Base-by-base conservation (phyloP, 2,113 vertebrate species). In the Saimiri boliviensis region DNA sequence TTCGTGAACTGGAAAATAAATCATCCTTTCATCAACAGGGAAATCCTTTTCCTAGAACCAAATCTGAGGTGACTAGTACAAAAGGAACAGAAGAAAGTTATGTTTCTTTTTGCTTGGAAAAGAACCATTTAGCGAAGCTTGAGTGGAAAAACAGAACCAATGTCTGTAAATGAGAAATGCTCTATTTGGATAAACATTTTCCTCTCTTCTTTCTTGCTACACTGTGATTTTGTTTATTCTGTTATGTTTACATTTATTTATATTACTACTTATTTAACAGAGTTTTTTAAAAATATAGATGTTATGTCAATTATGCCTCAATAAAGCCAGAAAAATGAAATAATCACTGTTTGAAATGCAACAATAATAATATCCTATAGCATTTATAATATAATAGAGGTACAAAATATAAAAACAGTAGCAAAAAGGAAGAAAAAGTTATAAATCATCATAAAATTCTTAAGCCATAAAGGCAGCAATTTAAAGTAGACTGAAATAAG, bases 11-110 rank as follows among this genome's bases (percentile, higher is more conserved):
- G 40, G 37, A 93, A 93, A 70, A 89, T 95, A 49, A 91, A 89
- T 71, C 76, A 90, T 86, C 81, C 88, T 80, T 91, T 91, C 83
- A 71, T 89, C 74, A 89, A 45, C 32, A 88, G 91, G 74, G 79
- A 92, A 92, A 84, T 73, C 71, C 56, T 86, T 86, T 58, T 95
- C 58, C 17, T 73, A 68, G 40, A 56, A 84, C 58, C 68, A 71
- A 84, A 89, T 94, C 70, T 37, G 71, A 95, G 74, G 63, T 60
- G 54, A 49, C 58, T 25, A 87, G 21, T 58, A 54, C 30, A 91
- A 66, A 91, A 88, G 4, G 25, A 10, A 27, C 47, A 77, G 42
- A 89, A 86, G 32, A 60, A 96, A 79, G 20, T 25, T 49, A 77
- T 32, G 81, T 86, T 93, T 74, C 60, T 58, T 25, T 68, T 56